Percentiles rank a stretch among this genome's conserved stretches.
phyloP scores from a whole-genome alignment of 2,888 invertebrate genomes.

The Ganaspis brasiliensis region DNA sequence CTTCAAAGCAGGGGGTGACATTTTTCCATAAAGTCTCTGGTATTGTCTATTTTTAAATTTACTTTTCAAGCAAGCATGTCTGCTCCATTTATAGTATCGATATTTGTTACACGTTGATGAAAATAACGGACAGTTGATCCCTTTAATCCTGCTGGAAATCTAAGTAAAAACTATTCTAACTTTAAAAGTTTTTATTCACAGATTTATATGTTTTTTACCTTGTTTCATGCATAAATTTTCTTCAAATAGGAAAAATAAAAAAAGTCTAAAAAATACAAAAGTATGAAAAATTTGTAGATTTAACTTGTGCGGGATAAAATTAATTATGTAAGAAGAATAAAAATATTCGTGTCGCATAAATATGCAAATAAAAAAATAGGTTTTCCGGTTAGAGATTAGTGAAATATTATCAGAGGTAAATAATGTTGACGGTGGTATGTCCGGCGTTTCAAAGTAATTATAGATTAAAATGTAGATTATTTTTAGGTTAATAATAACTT shows the following conservation, averaged over 20 bases:
- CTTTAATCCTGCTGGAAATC: background rate
- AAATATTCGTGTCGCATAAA: slow-evolving; percentile 1
- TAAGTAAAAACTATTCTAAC: background rate
- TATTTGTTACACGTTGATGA: background rate
- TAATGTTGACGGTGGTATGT: slow-evolving; percentile 21
- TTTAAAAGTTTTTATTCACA: too few species aligned
- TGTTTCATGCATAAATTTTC: too few species aligned
- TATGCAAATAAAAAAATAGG: slow-evolving; percentile 4
- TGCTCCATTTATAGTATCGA: slow-evolving; percentile 33
- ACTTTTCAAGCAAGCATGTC: slow-evolving; percentile 31
- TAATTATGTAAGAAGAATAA: background rate
- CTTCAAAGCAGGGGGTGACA: slow-evolving; percentile 27
- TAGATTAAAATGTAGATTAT: slow-evolving; percentile 38
- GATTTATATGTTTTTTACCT: too few species aligned
- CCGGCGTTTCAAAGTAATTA: slow-evolving; percentile 24
- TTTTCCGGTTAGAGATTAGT: background rate
- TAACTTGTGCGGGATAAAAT: background rate
- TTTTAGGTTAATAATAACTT: slow-evolving; percentile 41
- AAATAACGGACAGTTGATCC: background rate
- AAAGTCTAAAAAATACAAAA: background rate
- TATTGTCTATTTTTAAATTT: slow-evolving; percentile 28
- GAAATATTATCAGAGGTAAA: slow-evolving; percentile 6
- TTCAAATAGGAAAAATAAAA: too few species aligned
- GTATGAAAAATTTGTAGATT: background rate
- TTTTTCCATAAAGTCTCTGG: slow-evolving; percentile 12